Evolutionary conservation across 2,113 vertebrate species (phyloP), one percentile per base, ranked within the genome.

Genomic region (Acanthisitta chloris): DNA sequence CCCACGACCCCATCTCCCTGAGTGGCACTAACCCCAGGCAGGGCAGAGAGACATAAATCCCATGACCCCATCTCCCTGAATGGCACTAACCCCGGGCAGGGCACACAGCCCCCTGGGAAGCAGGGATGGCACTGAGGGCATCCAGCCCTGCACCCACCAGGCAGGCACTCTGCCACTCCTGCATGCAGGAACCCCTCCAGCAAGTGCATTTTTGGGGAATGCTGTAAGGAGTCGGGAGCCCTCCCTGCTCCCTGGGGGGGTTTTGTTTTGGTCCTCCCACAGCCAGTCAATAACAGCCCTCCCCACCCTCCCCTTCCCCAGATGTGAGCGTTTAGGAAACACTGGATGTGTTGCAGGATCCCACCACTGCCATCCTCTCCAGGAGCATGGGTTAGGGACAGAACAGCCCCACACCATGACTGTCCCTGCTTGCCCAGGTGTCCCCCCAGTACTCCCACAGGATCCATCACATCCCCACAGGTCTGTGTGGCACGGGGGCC

Each of bases 171-270:
- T 97, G 31, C 89, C n/a, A n/a, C 93, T 98, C 98, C 96, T 86
- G 92, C 92, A 92, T 78, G 96, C 96, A 96, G 97, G 96, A 97
- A 96, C 90, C 97, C 97, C 97, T 87, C 48, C 54, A 98, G 94
- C 71, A 91, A 67, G 97, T 88, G 82, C 97, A 98, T 98, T 98
- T 98, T 98, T 84, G 12, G 94, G 97, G 94, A 94, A 97, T 98
- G 98, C 69, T 94, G 98, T 98, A 98, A 98, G 97, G 96, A 97
- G 67, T 88, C 90, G 97, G 97, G 97, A 98, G 96, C 97, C 97
- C 98, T 97, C 97, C 95, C 94, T 92, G 78, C 97, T 96, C 97
- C 97, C 98, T 28, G 0, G 16, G 96, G 97, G 96, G 97, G 94
- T 87, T 92, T 97, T 92, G 62, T 91, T 97, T 79, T 62, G 73